A percentile compares a stretch with the other conserved stretches of the same genome.
Evolutionary conservation across 2,888 invertebrate genomes (phyloP).

Genomic region (Calliopum simillimum): DNA sequence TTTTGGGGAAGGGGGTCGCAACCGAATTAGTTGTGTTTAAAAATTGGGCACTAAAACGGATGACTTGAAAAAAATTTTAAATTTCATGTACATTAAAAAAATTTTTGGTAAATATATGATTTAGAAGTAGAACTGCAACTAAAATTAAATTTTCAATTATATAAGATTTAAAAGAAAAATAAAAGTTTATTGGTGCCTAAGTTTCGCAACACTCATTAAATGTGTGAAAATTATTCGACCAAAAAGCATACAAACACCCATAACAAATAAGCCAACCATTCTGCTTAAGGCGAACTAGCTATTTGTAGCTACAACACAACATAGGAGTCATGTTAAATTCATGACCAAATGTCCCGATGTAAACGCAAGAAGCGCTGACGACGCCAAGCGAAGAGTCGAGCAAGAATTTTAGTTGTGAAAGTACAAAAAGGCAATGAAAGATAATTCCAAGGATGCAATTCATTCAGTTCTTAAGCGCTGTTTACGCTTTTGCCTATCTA

Average conservation of each 20-base stretch:
- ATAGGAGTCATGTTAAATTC: slow-evolving; percentile 27
- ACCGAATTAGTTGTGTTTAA: neutral
- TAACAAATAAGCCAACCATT: slow-evolving; percentile 2
- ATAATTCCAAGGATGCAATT: slow-evolving; percentile 35
- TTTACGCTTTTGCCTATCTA: slow-evolving; percentile 24
- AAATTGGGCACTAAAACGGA: neutral
- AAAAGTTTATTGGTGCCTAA: slow-evolving; percentile 9
- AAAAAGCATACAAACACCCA: slow-evolving; percentile 13
- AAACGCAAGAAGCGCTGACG: neutral
- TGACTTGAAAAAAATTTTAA: neutral
- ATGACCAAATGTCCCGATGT: slow-evolving; percentile 6
- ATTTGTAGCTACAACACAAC: neutral
- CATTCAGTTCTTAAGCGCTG: slow-evolving; percentile 22
- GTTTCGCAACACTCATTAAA: neutral
- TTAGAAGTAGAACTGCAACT: neutral
- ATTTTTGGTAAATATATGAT: neutral
- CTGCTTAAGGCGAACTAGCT: slow-evolving; percentile 22
- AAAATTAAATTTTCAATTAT: neutral
- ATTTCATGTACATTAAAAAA: neutral
- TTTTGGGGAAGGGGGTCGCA: neutral
- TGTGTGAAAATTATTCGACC: slow-evolving; percentile 27
- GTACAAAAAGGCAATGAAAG: slow-evolving; percentile 23
- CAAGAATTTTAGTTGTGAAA: slow-evolving; percentile 7
- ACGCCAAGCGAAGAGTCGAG: neutral
- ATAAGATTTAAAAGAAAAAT: neutral